Conservation (phyloP, 2,888 invertebrate genomes). For the Ectropis crepuscularia region DNA sequence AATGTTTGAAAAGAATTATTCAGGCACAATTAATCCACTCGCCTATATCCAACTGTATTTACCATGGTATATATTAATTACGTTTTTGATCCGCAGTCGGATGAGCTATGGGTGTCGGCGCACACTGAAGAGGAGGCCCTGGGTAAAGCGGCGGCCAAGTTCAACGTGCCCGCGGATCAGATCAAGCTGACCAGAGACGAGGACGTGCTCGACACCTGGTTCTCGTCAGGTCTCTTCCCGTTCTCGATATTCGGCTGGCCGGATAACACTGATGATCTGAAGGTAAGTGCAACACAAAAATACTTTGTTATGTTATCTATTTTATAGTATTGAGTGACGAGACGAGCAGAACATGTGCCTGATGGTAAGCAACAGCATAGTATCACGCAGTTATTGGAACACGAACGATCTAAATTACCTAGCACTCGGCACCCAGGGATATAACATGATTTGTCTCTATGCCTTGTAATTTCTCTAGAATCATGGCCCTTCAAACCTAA, state of each 20-base stretch:
- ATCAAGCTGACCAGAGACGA: constrained; percentile 91
- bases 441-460: too few species aligned
- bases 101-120: constrained; percentile 92
- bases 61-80: too few species aligned
- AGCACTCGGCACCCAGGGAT: too few species aligned
- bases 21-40: too few species aligned
- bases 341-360: too few species aligned
- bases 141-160: constrained; percentile 90
- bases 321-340: neutral
- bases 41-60: too few species aligned
- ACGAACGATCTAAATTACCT: too few species aligned
- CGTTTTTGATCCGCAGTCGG: constrained; percentile 51
- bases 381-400: too few species aligned
- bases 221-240: constrained; percentile 98
- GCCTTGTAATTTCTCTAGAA: too few species aligned
- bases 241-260: constrained; percentile 99
- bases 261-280: constrained; percentile 88
- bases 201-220: constrained; percentile 99
- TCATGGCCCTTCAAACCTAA: too few species aligned
- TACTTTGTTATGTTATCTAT: neutral
- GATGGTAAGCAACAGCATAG: too few species aligned
- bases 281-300: constrained; percentile 66
- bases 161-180: constrained; percentile 80
- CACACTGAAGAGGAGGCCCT: constrained; percentile 90
- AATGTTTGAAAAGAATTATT: too few species aligned